Conservation (phyloP, 2,113 vertebrate species). For the Pseudonaja textilis region DNA sequence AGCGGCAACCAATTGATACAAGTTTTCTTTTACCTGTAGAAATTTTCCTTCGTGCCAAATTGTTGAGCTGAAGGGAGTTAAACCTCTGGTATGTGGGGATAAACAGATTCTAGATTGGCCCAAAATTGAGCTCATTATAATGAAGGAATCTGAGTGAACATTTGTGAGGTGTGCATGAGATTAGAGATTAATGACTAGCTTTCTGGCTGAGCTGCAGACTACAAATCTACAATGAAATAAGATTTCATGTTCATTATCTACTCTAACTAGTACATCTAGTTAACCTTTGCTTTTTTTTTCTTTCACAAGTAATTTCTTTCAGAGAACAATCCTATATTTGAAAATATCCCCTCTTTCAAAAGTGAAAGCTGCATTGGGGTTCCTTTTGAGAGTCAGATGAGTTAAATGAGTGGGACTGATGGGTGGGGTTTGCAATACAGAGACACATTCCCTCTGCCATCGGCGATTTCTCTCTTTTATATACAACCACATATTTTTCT, state of each 20-base stretch:
- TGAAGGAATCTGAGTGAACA: neutral
- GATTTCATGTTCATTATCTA: conserved; percentile 9
- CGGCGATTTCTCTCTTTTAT: neutral
- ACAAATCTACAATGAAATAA: conserved; percentile 19
- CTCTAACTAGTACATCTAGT: conserved; percentile 8
- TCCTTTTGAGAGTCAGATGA: neutral
- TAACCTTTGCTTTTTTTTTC: neutral
- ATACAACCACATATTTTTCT: neutral
- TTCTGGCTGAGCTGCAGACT: conserved; percentile 1
- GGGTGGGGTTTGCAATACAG: neutral
- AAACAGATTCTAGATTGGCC: conserved; percentile 32
- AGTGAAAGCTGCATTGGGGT: neutral
- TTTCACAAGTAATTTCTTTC: neutral
- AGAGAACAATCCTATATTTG: neutral
- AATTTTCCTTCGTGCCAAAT: neutral
- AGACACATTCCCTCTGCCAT: neutral
- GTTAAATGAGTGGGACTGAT: neutral
- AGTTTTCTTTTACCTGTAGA: neutral
- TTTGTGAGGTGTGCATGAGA: neutral
- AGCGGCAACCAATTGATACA: neutral
- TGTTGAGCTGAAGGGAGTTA: neutral
- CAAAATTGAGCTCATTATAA: conserved; percentile 23
- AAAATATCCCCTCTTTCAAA: neutral
- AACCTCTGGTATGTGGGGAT: neutral
- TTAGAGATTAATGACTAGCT: conserved; percentile 9